phyloP scores from a whole-genome alignment of 1,140 invertebrate genomes.

The Drosophila sp. region DNA sequence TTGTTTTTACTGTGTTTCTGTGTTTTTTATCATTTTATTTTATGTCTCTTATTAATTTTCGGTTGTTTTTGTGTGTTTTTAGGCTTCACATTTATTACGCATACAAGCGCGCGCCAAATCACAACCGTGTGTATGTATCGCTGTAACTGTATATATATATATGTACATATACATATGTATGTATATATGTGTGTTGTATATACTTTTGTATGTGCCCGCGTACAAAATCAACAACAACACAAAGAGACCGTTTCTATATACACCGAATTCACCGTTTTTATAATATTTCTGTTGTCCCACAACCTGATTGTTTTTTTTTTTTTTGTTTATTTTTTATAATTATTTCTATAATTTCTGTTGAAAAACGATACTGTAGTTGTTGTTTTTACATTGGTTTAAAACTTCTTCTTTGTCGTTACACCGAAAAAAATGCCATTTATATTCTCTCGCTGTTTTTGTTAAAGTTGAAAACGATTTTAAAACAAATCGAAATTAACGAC shows the following conservation, averaged over 20 bases:
- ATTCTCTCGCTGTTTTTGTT: conserved; percentile 16
- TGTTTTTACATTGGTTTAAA: no score
- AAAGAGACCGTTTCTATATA: conserved; percentile 36
- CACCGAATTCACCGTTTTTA: conserved; percentile 13
- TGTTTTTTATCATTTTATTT: conserved; percentile 3
- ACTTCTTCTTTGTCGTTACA: not conserved
- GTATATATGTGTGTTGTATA: conserved; percentile 12
- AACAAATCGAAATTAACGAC: conserved; percentile 63
- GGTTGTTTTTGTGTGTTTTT: conserved; percentile 26
- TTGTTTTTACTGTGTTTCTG: conserved; percentile 1
- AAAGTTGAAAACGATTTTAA: conserved; percentile 59
- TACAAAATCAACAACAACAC: conserved; percentile 30
- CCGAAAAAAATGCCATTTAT: conserved; percentile 37
- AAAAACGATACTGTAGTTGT: conserved; percentile 4
- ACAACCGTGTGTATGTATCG: conserved; percentile 72
- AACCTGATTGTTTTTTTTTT: conserved; percentile 3
- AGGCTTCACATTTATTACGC: conserved; percentile 57
- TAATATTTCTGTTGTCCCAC: not conserved
- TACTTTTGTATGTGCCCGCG: conserved; percentile 46
- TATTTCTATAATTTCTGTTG: conserved; percentile 24
- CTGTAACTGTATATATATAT: conserved; percentile 30
- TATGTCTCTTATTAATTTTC: not conserved
- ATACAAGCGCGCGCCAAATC: conserved; percentile 70
- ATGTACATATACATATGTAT: conserved; percentile 7
- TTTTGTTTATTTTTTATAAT: not conserved